Evolutionary conservation across 2,888 invertebrate genomes (phyloP).

Genomic region (Fragum fragum): DNA sequence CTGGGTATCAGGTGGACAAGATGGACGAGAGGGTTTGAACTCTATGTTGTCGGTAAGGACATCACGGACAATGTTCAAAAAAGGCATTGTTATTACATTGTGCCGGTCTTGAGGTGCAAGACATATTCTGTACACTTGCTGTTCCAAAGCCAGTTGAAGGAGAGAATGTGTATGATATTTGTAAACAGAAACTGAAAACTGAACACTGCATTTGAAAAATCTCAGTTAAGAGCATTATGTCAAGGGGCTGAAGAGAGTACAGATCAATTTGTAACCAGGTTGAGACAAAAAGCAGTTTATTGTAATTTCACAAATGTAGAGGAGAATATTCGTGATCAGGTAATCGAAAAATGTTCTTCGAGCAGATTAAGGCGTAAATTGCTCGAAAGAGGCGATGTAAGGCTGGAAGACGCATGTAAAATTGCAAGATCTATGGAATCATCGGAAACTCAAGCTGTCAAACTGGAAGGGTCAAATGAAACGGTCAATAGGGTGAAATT

Average conservation of each 20-base stretch:
- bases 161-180: slow-evolving; percentile 25
- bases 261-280: slow-evolving; percentile 52
- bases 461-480: slow-evolving; percentile 17
- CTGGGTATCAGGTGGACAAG: slow-evolving; percentile 34
- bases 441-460: neutral
- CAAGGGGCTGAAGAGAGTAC: slow-evolving; percentile 45
- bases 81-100: slow-evolving; percentile 49
- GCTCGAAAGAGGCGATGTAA: neutral
- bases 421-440: neutral
- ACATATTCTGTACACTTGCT: slow-evolving; percentile 44
- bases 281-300: neutral
- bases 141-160: neutral
- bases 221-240: slow-evolving; percentile 42
- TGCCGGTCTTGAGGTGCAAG: slow-evolving; percentile 41
- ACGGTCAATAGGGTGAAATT: slow-evolving; percentile 1
- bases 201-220: slow-evolving; percentile 38
- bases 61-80: slow-evolving; percentile 27
- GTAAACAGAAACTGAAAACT: slow-evolving; percentile 12
- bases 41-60: slow-evolving; percentile 27
- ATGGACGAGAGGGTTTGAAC: slow-evolving; percentile 34
- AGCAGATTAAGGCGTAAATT: neutral
- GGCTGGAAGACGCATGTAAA: neutral
- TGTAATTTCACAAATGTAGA: neutral
- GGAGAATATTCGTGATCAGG: neutral
- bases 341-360: neutral